Evolutionary conservation across 2,888 invertebrate species (phyloP).

Genomic region (Gortyna flavago): DNA sequence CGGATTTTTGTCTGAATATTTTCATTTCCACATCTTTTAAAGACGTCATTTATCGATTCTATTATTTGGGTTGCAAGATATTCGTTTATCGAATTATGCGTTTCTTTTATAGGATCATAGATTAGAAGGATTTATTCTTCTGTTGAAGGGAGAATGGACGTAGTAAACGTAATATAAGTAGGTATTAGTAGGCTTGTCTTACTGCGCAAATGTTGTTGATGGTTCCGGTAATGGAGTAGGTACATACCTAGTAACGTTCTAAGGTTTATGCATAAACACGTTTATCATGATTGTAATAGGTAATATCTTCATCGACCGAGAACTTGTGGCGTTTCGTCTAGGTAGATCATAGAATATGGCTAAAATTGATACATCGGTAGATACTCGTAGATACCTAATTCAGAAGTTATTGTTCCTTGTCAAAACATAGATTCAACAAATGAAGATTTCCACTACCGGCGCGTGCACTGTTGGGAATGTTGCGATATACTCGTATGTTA

Average conservation of each 20-base stretch:
- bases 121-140: conserved; percentile 8
- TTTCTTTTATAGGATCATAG: conserved; percentile 6
- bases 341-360: background rate
- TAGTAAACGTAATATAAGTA: background rate
- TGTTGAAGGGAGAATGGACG: background rate
- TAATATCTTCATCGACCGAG: conserved; percentile 20
- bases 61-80: conserved; percentile 29
- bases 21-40: conserved; percentile 20
- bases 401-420: background rate
- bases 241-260: background rate
- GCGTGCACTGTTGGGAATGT: conserved; percentile 13
- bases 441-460: background rate
- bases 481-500: conserved; percentile 34
- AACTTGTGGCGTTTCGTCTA: background rate
- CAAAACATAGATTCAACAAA: conserved; percentile 14
- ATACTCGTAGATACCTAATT: background rate
- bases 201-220: background rate
- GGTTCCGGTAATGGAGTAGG: background rate
- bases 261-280: background rate
- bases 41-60: conserved; percentile 42
- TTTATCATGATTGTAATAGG: background rate
- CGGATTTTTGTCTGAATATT: conserved; percentile 42
- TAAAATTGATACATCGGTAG: background rate
- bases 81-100: background rate
- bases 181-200: background rate